Evolutionary conservation across 92 coral and sea anemone species (phyloP).

Genomic region (Parazoanthus atlanticus): DNA sequence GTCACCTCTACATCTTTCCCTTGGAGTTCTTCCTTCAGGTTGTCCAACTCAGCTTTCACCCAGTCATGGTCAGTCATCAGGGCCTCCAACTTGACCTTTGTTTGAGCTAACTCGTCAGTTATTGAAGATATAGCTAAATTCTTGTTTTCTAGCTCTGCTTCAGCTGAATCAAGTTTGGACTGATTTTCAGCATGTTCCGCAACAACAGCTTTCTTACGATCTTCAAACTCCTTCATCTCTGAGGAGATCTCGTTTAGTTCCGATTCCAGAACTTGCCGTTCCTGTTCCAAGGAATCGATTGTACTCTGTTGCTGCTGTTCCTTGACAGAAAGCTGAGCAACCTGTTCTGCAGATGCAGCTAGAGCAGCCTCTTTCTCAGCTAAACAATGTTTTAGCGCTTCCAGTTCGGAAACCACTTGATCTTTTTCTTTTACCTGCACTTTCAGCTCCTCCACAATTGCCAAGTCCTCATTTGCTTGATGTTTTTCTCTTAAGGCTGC

Average conservation of each 20-base stretch:
- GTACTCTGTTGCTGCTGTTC: conserved; percentile 46
- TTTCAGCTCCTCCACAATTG: conserved; percentile 27
- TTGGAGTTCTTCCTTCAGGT: conserved; percentile 61
- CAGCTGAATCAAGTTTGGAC: conserved; percentile 52
- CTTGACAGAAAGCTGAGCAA: conserved; percentile 21
- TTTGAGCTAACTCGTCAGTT: conserved; percentile 41
- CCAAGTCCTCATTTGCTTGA: neutral
- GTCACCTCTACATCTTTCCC: conserved; percentile 47
- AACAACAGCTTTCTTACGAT: conserved; percentile 27
- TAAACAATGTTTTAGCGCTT: conserved; percentile 25
- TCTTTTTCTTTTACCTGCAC: conserved; percentile 34
- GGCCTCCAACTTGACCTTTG: conserved; percentile 49
- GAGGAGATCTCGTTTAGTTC: conserved; percentile 60
- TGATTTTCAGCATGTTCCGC: conserved; percentile 40
- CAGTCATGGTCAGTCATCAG: conserved; percentile 67
- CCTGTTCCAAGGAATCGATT: conserved; percentile 46
- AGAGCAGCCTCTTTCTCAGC: conserved; percentile 47
- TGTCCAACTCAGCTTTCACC: conserved; percentile 72
- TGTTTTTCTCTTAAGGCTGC: conserved; percentile 32
- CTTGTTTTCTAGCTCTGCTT: conserved; percentile 57
- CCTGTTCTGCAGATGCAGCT: conserved; percentile 37
- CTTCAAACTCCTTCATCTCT: conserved; percentile 50
- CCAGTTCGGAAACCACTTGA: conserved; percentile 28
- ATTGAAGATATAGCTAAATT: conserved; percentile 7
- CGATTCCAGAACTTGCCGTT: conserved; percentile 47